phyloP scores from a whole-genome alignment of 2,113 vertebrate genomes.

The Urocitellus parryii region DNA sequence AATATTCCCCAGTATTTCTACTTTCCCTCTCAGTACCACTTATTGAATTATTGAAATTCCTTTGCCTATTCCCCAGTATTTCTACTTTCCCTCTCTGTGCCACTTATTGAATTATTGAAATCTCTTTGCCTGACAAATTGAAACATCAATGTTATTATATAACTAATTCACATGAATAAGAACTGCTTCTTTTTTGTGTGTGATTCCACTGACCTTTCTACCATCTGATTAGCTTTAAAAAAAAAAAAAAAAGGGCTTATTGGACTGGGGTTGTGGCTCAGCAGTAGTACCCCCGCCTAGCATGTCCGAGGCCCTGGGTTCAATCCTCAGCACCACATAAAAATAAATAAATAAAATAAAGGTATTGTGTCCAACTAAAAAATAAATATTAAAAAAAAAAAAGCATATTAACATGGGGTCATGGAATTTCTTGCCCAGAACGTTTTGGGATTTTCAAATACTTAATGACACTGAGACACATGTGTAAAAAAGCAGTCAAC shows the following conservation, averaged over 20 bases:
- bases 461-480: conserved; percentile 16
- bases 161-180: not conserved
- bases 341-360: too few relatives aligned
- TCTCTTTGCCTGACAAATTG: conserved; percentile 1
- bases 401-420: not conserved
- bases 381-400: too few relatives aligned
- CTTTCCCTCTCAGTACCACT: not conserved
- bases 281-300: too few relatives aligned
- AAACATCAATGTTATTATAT: not conserved
- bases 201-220: not conserved
- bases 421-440: not conserved
- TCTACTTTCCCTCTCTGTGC: not conserved
- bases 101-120: conserved; percentile 25
- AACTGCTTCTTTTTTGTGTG: not conserved
- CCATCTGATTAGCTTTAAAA: not conserved
- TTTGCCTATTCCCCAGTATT: not conserved
- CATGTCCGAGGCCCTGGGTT: too few relatives aligned
- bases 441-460: not conserved
- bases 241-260: not conserved
- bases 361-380: too few relatives aligned
- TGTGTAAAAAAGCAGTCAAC: not conserved
- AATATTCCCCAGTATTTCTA: too few relatives aligned
- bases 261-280: too few relatives aligned
- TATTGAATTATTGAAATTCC: conserved; percentile 21
- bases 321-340: too few relatives aligned